Conservation (phyloP, 2,888 invertebrate species). For the Dilophus febrilis region DNA sequence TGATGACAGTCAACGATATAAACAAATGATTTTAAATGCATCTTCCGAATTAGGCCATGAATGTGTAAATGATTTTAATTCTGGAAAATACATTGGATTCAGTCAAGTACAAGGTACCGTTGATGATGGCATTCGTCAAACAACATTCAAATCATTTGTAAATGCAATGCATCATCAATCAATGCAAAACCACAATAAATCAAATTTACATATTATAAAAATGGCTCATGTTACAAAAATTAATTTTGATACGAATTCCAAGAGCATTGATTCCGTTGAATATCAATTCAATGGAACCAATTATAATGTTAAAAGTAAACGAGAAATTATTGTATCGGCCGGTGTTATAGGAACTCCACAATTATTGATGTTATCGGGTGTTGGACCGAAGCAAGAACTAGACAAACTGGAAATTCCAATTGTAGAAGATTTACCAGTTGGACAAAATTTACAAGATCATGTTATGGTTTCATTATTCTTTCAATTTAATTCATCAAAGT, state of each 20-base stretch:
- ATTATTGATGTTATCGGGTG: constrained; percentile 63
- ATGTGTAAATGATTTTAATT: constrained; percentile 25
- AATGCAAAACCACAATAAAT: constrained; percentile 25
- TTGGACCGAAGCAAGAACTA: constrained; percentile 48
- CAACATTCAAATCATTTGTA: constrained; percentile 56
- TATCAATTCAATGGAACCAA: constrained; percentile 36
- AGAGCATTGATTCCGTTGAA: constrained; percentile 31
- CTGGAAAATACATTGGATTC: constrained; percentile 32
- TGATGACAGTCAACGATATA: constrained; percentile 18
- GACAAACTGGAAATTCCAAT: constrained; percentile 38
- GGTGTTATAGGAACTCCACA: constrained; percentile 70
- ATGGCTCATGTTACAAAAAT: constrained; percentile 38
- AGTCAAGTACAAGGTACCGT: constrained; percentile 31
- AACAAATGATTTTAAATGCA: constrained; percentile 27
- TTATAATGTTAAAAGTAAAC: constrained; percentile 33
- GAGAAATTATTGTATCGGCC: constrained; percentile 59
- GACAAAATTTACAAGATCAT: constrained; percentile 66
- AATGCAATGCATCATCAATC: constrained; percentile 25
- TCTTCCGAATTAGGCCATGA: constrained; percentile 32
- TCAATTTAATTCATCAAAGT: constrained; percentile 24
- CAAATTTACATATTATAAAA: constrained; percentile 41
- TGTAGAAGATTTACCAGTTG: constrained; percentile 45
- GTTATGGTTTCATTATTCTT: constrained; percentile 34
- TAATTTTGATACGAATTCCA: constrained; percentile 30
- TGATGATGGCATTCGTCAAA: constrained; percentile 50